Conservation (phyloP, 2,888 invertebrate species). For the Synergus gifuensis region DNA sequence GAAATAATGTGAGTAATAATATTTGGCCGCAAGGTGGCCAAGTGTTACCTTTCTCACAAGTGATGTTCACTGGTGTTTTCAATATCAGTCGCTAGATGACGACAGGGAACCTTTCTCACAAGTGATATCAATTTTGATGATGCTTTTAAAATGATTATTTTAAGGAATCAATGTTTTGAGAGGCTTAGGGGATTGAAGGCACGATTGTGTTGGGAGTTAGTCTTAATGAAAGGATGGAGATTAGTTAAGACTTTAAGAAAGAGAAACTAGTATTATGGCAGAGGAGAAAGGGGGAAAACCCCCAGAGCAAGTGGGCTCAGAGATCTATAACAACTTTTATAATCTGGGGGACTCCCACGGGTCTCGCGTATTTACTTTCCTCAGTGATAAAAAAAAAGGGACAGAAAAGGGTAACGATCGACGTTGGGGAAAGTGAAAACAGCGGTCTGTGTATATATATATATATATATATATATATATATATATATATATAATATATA, state of each 20-base stretch:
- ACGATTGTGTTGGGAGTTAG: not conserved
- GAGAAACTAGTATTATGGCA: not conserved
- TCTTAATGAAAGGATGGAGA: not conserved
- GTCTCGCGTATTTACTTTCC: slow-evolving; percentile 48
- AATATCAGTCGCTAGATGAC: too few species aligned
- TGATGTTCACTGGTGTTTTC: too few species aligned
- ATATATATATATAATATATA: too few species aligned
- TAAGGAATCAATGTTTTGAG: not conserved
- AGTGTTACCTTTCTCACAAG: too few species aligned
- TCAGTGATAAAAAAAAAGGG: slow-evolving; percentile 45
- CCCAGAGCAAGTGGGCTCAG: not conserved
- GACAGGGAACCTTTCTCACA: not conserved
- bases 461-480: too few species aligned
- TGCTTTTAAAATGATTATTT: not conserved
- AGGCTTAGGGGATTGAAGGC: not conserved
- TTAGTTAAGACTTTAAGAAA: not conserved
- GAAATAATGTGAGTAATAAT: not conserved
- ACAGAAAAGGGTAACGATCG: slow-evolving; percentile 63
- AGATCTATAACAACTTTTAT: slow-evolving; percentile 3
- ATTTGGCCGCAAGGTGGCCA: not conserved
- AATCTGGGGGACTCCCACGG: slow-evolving; percentile 31
- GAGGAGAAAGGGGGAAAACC: not conserved
- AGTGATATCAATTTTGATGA: not conserved
- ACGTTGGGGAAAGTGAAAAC: slow-evolving; percentile 73
- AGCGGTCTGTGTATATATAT: slow-evolving; percentile 59